Evolutionary conservation across 2,888 invertebrate species (phyloP).

Genomic region (Sphinx pinastri): DNA sequence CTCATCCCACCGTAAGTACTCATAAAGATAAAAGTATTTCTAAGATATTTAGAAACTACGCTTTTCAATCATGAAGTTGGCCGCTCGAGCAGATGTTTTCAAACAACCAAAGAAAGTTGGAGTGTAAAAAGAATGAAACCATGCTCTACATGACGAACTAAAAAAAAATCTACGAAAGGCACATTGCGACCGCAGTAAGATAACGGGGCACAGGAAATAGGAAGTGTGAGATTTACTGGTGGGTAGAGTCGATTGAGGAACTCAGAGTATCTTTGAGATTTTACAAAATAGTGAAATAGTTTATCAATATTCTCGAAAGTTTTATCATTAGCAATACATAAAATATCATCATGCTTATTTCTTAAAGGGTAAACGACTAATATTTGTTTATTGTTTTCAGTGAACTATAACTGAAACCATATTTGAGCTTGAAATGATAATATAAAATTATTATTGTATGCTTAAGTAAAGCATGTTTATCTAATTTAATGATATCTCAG

Average conservation of each 20-base stretch:
- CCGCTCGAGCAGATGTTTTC: not conserved
- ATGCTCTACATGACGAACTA: not conserved
- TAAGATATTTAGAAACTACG: not conserved
- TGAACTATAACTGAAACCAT: no score
- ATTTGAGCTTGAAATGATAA: no score
- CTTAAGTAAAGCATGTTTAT: no score
- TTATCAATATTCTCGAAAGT: not conserved
- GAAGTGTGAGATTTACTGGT: not conserved
- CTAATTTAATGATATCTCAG: no score
- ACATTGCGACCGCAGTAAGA: not conserved
- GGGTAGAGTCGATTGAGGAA: not conserved
- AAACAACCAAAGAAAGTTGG: slow-evolving; percentile 2
- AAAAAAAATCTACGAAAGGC: not conserved
- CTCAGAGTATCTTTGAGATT: not conserved
- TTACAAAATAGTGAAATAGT: not conserved
- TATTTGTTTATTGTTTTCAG: no score
- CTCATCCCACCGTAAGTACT: no score
- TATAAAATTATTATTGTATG: no score
- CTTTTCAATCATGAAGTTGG: slow-evolving; percentile 12
- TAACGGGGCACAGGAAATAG: slow-evolving; percentile 2
- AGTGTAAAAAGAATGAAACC: slow-evolving; percentile 7
- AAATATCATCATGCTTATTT: no score
- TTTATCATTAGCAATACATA: no score
- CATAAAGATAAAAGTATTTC: no score
- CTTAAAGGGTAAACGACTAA: no score